A percentile compares a stretch with the other conserved stretches of the same genome.
phyloP scores from a whole-genome alignment of 1,140 invertebrate species.

The Drosophila obscura region DNA sequence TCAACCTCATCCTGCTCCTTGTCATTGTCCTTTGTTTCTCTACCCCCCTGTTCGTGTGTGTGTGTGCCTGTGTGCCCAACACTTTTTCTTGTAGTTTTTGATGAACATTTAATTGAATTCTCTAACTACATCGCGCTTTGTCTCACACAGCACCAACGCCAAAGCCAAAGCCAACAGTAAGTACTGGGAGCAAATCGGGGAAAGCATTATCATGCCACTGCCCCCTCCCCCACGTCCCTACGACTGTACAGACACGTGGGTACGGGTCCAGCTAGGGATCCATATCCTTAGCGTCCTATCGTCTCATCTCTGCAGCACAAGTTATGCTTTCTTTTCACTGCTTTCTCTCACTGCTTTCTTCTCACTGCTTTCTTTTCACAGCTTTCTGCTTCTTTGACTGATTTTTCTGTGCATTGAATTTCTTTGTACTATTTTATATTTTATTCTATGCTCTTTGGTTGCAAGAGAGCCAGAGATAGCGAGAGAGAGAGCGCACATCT shows the following conservation, averaged over 20 bases:
- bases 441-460: too few species aligned
- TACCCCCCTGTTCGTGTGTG: conserved; percentile 35
- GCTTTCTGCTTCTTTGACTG: too few species aligned
- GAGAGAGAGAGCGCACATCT: conserved; percentile 30
- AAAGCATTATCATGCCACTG: conserved; percentile 5
- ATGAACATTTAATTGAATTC: conserved; percentile 82
- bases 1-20: conserved; percentile 32
- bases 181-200: neutral
- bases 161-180: neutral
- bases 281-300: too few species aligned
- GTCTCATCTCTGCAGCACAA: conserved; percentile 22
- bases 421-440: neutral
- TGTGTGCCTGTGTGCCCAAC: conserved; percentile 39
- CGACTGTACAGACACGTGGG: neutral
- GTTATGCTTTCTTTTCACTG: conserved; percentile 36
- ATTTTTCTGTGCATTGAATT: neutral
- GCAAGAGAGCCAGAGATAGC: too few species aligned
- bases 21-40: conserved; percentile 42
- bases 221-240: too few species aligned
- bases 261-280: too few species aligned
- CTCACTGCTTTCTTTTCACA: too few species aligned
- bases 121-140: conserved; percentile 54
- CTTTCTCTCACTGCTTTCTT: neutral
- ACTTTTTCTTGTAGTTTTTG: conserved; percentile 79
- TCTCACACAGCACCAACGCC: conserved; percentile 43